Conservation (phyloP, 2,113 vertebrate species). For the Poeciliopsis turrubarensis region DNA sequence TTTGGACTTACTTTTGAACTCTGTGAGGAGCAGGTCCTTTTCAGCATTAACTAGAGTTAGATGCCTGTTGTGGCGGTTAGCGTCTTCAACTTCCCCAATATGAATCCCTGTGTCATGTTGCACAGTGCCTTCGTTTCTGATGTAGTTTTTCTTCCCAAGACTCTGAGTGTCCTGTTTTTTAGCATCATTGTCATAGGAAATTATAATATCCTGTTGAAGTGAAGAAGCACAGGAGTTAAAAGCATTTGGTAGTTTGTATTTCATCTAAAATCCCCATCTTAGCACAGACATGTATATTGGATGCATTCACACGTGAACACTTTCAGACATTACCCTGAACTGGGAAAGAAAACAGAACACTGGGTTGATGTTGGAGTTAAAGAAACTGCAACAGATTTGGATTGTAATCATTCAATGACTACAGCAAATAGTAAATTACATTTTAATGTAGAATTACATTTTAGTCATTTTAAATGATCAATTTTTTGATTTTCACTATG, state of each 20-base stretch:
- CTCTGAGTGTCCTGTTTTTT: constrained; percentile 67
- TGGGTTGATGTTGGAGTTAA: neutral
- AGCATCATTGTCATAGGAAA: constrained; percentile 64
- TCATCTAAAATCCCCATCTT: neutral
- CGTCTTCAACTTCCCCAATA: constrained; percentile 74
- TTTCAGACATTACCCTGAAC: neutral
- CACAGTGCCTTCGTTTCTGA: constrained; percentile 58
- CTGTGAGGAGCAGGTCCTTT: constrained; percentile 76
- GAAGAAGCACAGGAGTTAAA: neutral
- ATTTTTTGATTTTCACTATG: too few relatives aligned
- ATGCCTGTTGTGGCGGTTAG: constrained; percentile 50
- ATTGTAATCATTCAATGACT: too few relatives aligned
- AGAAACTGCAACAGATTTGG: too few relatives aligned
- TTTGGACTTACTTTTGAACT: constrained; percentile 72
- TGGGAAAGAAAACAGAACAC: too few relatives aligned
- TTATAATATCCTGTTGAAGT: constrained; percentile 75
- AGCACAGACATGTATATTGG: neutral
- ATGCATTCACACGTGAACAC: neutral
- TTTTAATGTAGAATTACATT: too few relatives aligned
- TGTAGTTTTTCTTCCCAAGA: constrained; percentile 67
- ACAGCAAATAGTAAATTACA: too few relatives aligned
- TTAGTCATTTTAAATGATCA: too few relatives aligned
- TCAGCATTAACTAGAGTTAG: constrained; percentile 80
- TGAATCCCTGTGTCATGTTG: constrained; percentile 73
- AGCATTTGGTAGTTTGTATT: neutral